Evolutionary conservation across 2,888 invertebrate genomes (phyloP), one percentile per base, ranked within the genome.

Genomic region (Leptodirus hochenwartii): DNA sequence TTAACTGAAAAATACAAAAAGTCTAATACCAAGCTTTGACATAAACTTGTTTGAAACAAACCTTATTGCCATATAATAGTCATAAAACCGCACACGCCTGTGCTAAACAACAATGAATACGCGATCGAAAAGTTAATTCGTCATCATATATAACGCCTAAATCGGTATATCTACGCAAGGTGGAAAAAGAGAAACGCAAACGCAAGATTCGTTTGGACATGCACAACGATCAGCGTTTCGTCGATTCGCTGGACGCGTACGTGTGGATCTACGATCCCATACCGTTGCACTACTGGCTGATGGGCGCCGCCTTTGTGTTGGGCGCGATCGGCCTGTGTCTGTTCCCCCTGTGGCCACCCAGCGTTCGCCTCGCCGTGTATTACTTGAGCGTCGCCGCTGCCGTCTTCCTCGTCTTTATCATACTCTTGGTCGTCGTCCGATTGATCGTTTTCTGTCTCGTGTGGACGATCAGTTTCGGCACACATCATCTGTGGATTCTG

Each of bases 241-340:
- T 85, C 3, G 96, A 98, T 58, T 81, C 82, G 11, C 66, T 78
- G 20, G 95, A 96, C 55, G 93, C 93, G 1, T 96, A 85, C 57
- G 93, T 95, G 14, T 96, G 95, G 95, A 81, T 95, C 38, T 96
- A 90, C 56, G 93, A 95, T 57, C 93, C 95, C 1, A 85, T 91
- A 51, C 90, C 91, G 22, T 72, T 82, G 53, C 78, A 85, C 58
- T 88, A 87, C 56, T 93, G 91, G 81, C 66, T 93, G 40, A 80
- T 85, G 46, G 95, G 95, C n/a, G 69, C 77, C 5, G 60, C 84
- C 4, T 62, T 84, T 37, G 87, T 99, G 16, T 60, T 95, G 31
- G 95, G 88, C 13, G 88, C 91, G 16, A 88, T 96, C 44, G 82
- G 78, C 9, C 74, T 98, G 22, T 99, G 98, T 57, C 68, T 99